Percentiles rank a stretch among this genome's conserved stretches.
Conservation (phyloP, 2,797 vertebrate species). For the Clarias pachynema region DNA sequence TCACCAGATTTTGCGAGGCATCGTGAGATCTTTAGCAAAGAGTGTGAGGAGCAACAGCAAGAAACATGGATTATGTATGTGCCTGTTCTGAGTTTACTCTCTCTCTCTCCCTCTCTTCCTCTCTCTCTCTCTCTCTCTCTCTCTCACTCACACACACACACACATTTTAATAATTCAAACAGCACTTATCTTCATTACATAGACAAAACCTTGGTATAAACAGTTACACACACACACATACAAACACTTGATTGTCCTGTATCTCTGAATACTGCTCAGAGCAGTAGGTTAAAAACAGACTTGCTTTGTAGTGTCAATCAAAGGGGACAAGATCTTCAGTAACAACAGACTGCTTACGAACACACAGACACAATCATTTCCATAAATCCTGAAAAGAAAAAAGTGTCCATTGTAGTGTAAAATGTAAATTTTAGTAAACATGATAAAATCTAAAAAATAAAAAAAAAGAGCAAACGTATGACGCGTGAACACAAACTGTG, state of each 20-base stretch:
- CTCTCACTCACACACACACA: conserved; percentile 9
- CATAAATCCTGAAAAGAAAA: conserved; percentile 32
- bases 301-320: conserved; percentile 67
- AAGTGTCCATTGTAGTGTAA: background rate
- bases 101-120: background rate
- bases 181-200: conserved; percentile 63
- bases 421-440: background rate
- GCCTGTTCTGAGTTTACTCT: conserved; percentile 2
- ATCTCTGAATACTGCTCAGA: conserved; percentile 67
- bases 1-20: conserved; percentile 61
- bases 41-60: conserved; percentile 45
- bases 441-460: background rate
- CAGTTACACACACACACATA: conserved; percentile 46
- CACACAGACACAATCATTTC: conserved; percentile 29
- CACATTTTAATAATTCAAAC: conserved; percentile 60
- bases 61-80: conserved; percentile 26
- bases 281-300: conserved; percentile 58
- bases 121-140: too few relatives aligned
- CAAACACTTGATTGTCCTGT: conserved; percentile 68
- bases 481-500: background rate
- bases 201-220: conserved; percentile 63
- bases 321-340: conserved; percentile 42
- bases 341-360: conserved; percentile 27
- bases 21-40: conserved; percentile 47
- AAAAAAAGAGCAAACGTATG: background rate